Evolutionary conservation across 30 jellyfish, hydroid and myxozoan species (phyloP).

Genomic region (Haliclystus octoradiatus): DNA sequence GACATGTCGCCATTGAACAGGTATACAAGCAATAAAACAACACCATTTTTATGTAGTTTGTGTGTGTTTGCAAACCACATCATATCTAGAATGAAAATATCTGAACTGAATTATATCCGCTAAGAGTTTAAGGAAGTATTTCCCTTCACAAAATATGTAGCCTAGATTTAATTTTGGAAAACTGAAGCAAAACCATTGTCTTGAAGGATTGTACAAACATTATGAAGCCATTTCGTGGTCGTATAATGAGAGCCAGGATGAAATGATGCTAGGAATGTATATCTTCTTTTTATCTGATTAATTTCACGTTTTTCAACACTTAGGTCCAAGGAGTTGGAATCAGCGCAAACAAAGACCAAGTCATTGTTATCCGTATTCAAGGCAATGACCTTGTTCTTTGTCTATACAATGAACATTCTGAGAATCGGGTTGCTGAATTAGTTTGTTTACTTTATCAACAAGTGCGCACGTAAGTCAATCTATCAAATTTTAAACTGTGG

Average conservation of each 20-base stretch:
- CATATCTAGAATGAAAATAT: too few relatives aligned
- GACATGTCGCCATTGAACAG: constrained; percentile 41
- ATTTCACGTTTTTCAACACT: not conserved
- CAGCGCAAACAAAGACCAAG: constrained; percentile 67
- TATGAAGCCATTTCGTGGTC: too few relatives aligned
- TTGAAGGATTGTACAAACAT: too few relatives aligned
- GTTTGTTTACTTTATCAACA: constrained; percentile 46
- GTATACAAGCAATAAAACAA: too few relatives aligned
- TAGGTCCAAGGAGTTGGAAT: constrained; percentile 79
- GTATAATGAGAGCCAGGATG: too few relatives aligned
- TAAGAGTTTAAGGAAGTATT: too few relatives aligned
- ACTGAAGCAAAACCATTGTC: too few relatives aligned
- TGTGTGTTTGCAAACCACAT: too few relatives aligned
- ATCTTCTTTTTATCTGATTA: not conserved
- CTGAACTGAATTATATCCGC: too few relatives aligned
- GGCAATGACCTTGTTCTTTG: constrained; percentile 86
- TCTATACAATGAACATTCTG: constrained; percentile 66
- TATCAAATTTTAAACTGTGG: not conserved
- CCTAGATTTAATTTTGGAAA: too few relatives aligned
- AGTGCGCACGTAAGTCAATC: constrained; percentile 25
- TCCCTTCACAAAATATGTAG: too few relatives aligned
- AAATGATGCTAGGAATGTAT: not conserved
- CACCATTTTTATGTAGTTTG: too few relatives aligned
- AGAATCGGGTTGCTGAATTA: constrained; percentile 78
- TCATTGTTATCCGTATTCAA: constrained; percentile 40